Evolutionary conservation across 2,113 vertebrate species (phyloP), one percentile per base, ranked within the genome.

Genomic region (Oncorhynchus kisutch): DNA sequence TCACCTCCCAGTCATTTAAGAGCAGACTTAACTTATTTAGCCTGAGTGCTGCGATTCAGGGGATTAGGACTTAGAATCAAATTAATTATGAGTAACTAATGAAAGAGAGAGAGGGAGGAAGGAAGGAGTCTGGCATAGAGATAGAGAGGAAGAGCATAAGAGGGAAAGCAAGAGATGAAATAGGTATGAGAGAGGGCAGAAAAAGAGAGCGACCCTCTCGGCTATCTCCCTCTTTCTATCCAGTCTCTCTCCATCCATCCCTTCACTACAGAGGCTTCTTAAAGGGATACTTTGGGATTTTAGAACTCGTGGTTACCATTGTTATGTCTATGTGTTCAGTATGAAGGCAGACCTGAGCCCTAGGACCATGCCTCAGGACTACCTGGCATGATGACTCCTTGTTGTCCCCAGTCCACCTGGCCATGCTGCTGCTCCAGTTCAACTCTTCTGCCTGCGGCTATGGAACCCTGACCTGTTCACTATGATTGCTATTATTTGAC

Each of bases 21-120:
- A 70, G 74, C 74, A 76, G 74, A 76, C 57, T 77, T 77, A 71
- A 84, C 77, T 84, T 78, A 78, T 78, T 77, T 70, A 45, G 72
- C 60, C 39, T 13, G 62, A 77, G 51, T 68, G 31, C 66, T 75
- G 31, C 8, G n/a, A 70, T 70, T 71, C 27, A 51, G n/a, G 13
- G 64, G 70, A 62, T 69, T 77, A 59, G 24, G 54, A 65, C 78
- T 18, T 14, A 20, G 24, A 51, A n/a, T 49, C 1, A 57, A 54
- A 79, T 51, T 70, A 34, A 71, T 66, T 73, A 67, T 27, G 18
- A 51, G 1, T 65, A 9, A 39, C 8, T 65, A 9, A 72, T 6
- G 12, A 65, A 18, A 70, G 45, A 66, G 20, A 73, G 39, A 62
- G 67, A 20, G 34, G 27, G 20, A 22, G 27, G 65, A 25, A 22